Evolutionary conservation across 2,113 vertebrate species (phyloP).

Genomic region (Spea bombifrons): DNA sequence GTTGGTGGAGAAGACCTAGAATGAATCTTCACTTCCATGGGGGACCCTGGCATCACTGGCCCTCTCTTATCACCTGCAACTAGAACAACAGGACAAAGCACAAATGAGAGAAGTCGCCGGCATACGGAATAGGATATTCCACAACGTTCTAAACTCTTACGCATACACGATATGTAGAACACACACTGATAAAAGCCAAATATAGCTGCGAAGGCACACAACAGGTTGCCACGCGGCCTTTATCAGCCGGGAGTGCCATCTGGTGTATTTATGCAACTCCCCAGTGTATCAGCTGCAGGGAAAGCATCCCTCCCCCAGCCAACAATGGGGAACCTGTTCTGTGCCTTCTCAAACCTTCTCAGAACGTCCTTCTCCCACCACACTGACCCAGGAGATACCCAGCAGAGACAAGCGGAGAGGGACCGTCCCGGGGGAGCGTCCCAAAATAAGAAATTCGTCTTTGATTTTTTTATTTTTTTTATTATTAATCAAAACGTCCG

Average conservation of each 20-base stretch:
- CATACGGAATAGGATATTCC: neutral
- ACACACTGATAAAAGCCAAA: neutral
- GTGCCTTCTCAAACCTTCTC: neutral
- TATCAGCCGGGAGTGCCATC: neutral
- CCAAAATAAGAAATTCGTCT: too few relatives aligned
- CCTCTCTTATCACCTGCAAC: constrained; percentile 91
- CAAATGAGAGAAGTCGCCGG: neutral
- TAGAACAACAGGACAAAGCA: constrained; percentile 51
- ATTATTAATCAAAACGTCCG: too few relatives aligned
- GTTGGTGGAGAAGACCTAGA: constrained; percentile 88
- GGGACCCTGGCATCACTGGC: constrained; percentile 96
- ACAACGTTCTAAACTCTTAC: neutral
- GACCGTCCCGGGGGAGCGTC: too few relatives aligned
- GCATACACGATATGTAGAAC: too few relatives aligned
- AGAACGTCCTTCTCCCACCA: neutral
- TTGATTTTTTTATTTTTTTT: too few relatives aligned
- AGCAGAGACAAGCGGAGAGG: neutral
- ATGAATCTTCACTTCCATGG: constrained; percentile 96
- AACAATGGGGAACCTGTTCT: neutral
- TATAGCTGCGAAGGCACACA: neutral
- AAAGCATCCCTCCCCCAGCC: neutral
- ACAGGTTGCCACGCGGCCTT: neutral
- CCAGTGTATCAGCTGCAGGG: neutral
- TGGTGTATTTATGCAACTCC: neutral
- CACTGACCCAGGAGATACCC: neutral